Base-by-base conservation (phyloP, 2,113 vertebrate species). In the Seriola quinqueradiata region DNA sequence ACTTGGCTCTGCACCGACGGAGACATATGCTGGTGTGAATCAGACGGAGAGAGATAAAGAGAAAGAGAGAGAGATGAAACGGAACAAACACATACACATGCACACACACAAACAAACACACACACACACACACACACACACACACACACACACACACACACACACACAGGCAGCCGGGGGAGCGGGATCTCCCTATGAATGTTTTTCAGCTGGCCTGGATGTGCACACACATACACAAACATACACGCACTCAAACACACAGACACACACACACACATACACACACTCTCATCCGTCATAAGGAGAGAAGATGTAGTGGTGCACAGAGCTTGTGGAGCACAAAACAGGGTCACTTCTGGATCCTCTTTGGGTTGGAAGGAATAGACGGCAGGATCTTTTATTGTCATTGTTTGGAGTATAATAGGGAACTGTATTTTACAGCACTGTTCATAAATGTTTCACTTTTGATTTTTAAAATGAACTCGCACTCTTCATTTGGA, bases 21-120 rank as follows among this genome's bases (percentile, higher is more conserved):
- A 96, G 98, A 92, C 98, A 99, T 90, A 97, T 99, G 98, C 96
- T 99, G 92, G 98, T 99, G 92, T 99, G 96, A 99, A 91, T 79
- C 90, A 68, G 89, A 90, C 9, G 57, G 70, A 50, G 75, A 58
- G 71, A 92, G 95, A 93, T 90, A 70, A 94, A 95, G 92, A 57
- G 67, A 57, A 16, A 44, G 61, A 7, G 7, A 60, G 85, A 90
- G 46, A 65, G 17, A 63, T 28, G 72, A 40, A 75, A 48, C 14
- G 25, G 71, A 68, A 23, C 64, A 54, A n/a, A 46, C 42, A 42
- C 14, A 50, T n/a, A 69, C 19, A 75, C 36, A 73, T 38, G 67
- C 55, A 58, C 42, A 81, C 72, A 70, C 77, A 85, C 23, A 77
- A 25, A 40, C 23, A 67, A 36, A 40, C 23, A 68, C 55, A 46